Base-by-base conservation (phyloP, 2,113 vertebrate genomes). In the Actenoides hombroni region DNA sequence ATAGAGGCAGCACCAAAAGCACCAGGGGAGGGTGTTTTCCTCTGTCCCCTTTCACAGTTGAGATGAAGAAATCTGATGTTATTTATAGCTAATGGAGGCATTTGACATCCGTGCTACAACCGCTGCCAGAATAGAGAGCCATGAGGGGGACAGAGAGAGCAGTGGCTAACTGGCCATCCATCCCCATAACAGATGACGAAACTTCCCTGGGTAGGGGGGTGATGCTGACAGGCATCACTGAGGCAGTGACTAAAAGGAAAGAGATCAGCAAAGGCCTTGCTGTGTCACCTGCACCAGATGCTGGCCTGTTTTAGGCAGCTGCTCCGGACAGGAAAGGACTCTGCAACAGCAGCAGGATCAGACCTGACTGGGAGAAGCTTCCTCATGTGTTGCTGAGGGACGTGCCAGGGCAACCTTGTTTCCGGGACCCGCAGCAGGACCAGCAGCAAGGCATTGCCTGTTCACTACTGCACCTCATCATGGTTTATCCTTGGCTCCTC, bases 201-300 rank as follows among this genome's bases (percentile, higher is more conserved):
- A 61, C 40, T 49, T 68, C 46, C 54, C 18, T 51, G 42, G 29
- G 35, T 17, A 64, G 57, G 40, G 12, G 57, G 19, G 5, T 56
- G 80, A 20, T 53, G 63, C 51, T 81, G 57, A 42, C 44, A 57
- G 29, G 44, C 18, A 1, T 31, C 74, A 54, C 29, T 17, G 26
- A 48, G 18, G 54, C 57, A 44, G 53, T 13, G 31, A 28, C 48
- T n/a, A 59, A 82, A 71, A 54, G 20, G 35, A 53, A 40, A 59
- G 31, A n/a, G 13, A 77, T 31, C 53, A 40, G 65, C 24, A 35
- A 68, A 68, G 46, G 21, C 40, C 23, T 31, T 40, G 46, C 61
- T 5, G 9, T 5, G 4, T 64, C 5, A 3, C 59, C 13, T 64
- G 35, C 0, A 0, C 69, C 2, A 2, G 44, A 56, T 3, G 1